Conservation (phyloP, 2,797 vertebrate species). For the Streptopelia turtur region DNA sequence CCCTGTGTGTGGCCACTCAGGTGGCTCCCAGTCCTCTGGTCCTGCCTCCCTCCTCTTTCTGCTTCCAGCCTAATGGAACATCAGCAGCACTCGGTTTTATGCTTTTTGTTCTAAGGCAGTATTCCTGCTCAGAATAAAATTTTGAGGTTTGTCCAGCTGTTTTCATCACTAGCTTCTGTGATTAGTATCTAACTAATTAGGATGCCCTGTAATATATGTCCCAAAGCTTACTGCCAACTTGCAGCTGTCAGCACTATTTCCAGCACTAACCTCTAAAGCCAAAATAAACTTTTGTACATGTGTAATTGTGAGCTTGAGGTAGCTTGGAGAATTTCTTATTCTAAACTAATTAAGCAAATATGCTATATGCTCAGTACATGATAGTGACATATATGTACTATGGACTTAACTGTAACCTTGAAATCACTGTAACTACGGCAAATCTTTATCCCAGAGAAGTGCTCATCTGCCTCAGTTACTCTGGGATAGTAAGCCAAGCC, state of each 20-base stretch:
- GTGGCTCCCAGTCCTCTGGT: neutral
- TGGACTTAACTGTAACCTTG: neutral
- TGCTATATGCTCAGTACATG: neutral
- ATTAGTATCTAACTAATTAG: neutral
- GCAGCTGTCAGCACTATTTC: conserved; percentile 1
- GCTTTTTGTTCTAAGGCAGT: neutral
- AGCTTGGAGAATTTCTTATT: neutral
- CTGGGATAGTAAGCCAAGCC: neutral
- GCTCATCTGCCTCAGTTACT: neutral
- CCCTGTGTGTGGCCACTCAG: neutral
- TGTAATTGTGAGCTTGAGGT: neutral
- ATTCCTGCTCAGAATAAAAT: neutral
- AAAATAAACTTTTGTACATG: neutral
- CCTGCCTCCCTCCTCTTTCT: neutral
- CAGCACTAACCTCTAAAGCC: neutral
- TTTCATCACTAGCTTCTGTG: neutral
- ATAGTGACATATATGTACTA: neutral
- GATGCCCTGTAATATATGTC: neutral
- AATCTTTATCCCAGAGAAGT: neutral
- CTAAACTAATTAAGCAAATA: neutral
- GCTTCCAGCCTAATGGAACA: neutral
- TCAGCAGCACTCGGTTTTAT: neutral
- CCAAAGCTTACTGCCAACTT: neutral
- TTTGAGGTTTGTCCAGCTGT: neutral
- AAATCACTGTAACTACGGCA: neutral